Conservation (phyloP, 2,888 invertebrate genomes). For the Anoncus sp. region DNA sequence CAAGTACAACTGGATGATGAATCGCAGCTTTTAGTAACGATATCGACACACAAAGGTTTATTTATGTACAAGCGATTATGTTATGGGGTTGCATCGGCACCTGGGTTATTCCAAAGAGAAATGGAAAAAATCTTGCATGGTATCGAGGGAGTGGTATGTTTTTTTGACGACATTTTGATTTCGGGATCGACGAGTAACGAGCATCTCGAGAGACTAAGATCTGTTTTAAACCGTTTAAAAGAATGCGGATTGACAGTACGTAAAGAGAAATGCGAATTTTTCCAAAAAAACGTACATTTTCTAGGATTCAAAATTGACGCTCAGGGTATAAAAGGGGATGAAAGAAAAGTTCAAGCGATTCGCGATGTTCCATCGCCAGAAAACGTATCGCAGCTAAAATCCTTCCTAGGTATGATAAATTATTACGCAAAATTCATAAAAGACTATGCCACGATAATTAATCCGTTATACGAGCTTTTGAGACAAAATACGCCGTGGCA, state of each 20-base stretch:
- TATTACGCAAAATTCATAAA: conserved; percentile 31
- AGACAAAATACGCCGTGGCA: conserved; percentile 6
- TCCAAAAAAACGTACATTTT: neutral
- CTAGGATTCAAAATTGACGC: neutral
- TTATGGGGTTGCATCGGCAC: conserved; percentile 78
- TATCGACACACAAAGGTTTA: conserved; percentile 76
- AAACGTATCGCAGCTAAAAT: neutral
- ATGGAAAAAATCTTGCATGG: conserved; percentile 18
- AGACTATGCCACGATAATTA: conserved; percentile 9
- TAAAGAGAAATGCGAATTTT: conserved; percentile 24
- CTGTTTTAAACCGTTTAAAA: conserved; percentile 16
- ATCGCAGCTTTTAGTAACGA: conserved; percentile 70
- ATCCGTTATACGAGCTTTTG: conserved; percentile 16
- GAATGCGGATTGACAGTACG: conserved; percentile 18
- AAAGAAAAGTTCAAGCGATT: conserved; percentile 5
- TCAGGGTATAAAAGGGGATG: neutral
- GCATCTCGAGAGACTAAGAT: conserved; percentile 26
- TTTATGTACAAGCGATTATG: conserved; percentile 75
- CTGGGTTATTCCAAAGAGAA: conserved; percentile 76
- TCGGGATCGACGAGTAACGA: conserved; percentile 15
- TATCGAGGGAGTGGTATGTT: conserved; percentile 29
- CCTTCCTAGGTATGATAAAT: conserved; percentile 26
- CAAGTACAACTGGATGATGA: conserved; percentile 74
- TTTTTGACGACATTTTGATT: conserved; percentile 42
- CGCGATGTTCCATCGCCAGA: conserved; percentile 6